Base-by-base conservation (phyloP, 2,113 vertebrate genomes). In the Bostrychus sinensis region DNA sequence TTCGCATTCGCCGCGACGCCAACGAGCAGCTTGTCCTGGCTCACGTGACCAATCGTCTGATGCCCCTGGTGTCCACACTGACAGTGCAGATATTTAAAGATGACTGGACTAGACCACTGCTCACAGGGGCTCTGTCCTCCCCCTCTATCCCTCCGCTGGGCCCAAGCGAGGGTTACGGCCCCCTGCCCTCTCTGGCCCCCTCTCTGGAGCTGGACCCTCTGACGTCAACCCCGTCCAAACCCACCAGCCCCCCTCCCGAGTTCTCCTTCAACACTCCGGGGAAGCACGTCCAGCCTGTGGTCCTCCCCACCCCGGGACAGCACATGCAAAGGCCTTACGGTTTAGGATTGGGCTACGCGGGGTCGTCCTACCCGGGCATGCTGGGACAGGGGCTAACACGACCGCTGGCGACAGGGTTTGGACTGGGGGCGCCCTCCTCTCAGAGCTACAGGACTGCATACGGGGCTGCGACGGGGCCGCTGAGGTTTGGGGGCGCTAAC, bases 11-110 rank as follows among this genome's bases (percentile, higher is more conserved):
- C 56, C 93, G 97, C 19, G 97, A 99, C 30, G 97, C 97, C 17
- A 98, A 98, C 55, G 97, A 99, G 79, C 97, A 98, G 84, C 94
- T 98, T 92, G 97, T 99, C 9, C 92, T 99, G 87, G 97, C 97
- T 54, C 97, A 98, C 41, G 97, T 98, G 82, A 96, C 96, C 75
- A 96, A 95, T 84, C 94, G 97, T 0, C 92, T 99, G 2, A 93
- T 91, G 75, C 91, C 95, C 0, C 85, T 98, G 4, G 96, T 99
- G 39, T 94, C 96, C 62, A 93, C 93, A 3, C 90, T 99, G 81
- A 96, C 95, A 2, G 93, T 99, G 70, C 97, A 99, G 76, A 97
- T 98, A 89, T 98, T 98, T 73, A 99, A 99, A 81, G 97, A 98
- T 66, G 97, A 99, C 78, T 98, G 96, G 97, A 91, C 89, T 38